Base-by-base conservation (phyloP, 2,888 invertebrate species). In the Agapetus fuscipes region DNA sequence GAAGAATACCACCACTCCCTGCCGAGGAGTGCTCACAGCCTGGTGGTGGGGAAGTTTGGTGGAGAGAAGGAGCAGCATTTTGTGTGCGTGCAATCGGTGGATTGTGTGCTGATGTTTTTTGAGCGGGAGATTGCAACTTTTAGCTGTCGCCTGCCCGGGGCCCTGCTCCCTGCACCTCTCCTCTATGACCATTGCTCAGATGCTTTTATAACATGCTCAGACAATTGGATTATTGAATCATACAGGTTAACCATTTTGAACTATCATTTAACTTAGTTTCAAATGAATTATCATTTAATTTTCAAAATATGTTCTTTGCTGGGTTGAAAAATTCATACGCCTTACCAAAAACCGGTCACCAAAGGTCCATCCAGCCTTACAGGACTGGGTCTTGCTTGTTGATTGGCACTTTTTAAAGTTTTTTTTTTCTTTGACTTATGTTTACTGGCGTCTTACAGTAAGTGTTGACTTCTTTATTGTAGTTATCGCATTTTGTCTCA, bases 41-140 rank as follows among this genome's bases (percentile, higher is more conserved):
- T 94, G 51, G 78, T 80, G 26, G 71, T 78, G 48, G 96, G 95
- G 1, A 76, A 85, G 2, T 96, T 96, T 63, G 94, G 94, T 2
- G 82, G 83, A 37, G 80, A 81, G 1, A 77, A 80, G 55, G 79
- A 80, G 2, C 72, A 88, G 54, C 93, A 95, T 59, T 89, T 94
- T 52, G 72, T 94, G 41, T 94, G 94, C 57, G 79, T 96, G 13
- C 90, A 91, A 56, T 87, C 87, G 20, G 62, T 95, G 52, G 94
- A 96, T 62, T 93, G 95, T 10, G 78, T 83, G 35, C 60, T 96
- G 12, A 80, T 83, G 38, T 86, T 97, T 57, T 95, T 83, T 59
- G 96, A 96, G 57, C 94, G 94, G 64, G 95, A 96, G 61, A 81
- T 83, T 37, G 86, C 84, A 57, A 74, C 84, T 11, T 91, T 94